Base-by-base conservation (phyloP, 2,888 invertebrate genomes). In the Nowickia ferox region DNA sequence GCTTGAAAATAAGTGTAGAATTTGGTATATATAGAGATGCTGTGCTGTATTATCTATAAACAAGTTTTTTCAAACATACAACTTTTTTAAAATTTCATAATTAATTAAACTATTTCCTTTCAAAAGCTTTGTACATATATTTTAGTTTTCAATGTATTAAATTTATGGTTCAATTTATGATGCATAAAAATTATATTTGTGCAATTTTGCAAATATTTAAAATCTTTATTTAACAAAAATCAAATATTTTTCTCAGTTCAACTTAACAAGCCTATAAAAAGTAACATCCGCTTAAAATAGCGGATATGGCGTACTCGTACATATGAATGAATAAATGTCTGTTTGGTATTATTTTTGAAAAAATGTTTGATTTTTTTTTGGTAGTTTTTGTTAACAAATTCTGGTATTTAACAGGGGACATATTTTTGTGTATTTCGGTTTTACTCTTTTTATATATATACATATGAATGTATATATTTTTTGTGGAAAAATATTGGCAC, bases 291-390 rank as follows among this genome's bases (percentile, higher is more conserved):
- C 51, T 57, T 38, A 17, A 75, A 76, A 71, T 17, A 71, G 30
- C 71, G 84, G 75, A 84, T 71, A 76, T 75, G 72, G 55, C 42
- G 9, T 38, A 53, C 84, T 46, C 42, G 9, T 38, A 53, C 84
- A 13, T 63, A 48, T 17, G 38, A 17, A 61, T 3, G 61, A 74
- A 11, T 57, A 17, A 48, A 71, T 84, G 55, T 17, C 15, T 63
- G 40, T 63, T 63, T 74, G 48, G 38, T 57, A 38, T 65, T 51
- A 59, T 78, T 61, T 78, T 78, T 72, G 72, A 59, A 69, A 48
- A n/a, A 53, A 69, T 65, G 55, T 71, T 69, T 74, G 5, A 42
- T 48, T 22, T 53, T 38, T 74, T 6, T 38, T 22, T 17, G n/a
- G n/a, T n/a, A n/a, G n/a, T 2, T 44, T 42, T 57, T 59, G 22